phyloP scores from a whole-genome alignment of 2,113 vertebrate genomes.

The Ictalurus punctatus region DNA sequence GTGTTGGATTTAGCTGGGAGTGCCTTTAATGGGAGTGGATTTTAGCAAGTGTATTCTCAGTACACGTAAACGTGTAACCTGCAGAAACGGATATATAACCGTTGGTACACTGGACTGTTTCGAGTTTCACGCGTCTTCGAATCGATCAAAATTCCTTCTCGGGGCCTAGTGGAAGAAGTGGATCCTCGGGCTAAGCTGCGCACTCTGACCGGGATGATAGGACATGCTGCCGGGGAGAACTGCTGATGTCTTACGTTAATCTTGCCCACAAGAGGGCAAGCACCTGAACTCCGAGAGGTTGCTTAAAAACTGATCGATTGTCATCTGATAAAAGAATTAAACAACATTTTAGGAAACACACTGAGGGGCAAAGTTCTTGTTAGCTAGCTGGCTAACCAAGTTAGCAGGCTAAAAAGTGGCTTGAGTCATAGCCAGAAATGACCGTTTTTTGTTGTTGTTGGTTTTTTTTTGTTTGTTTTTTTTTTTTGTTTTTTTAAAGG shows the following conservation, averaged over 20 bases:
- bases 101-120: background rate
- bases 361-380: slow-evolving; percentile 28
- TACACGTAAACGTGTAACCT: slow-evolving; percentile 35
- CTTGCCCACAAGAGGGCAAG: slow-evolving; percentile 19
- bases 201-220: slow-evolving; percentile 42
- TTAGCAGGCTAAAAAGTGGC: background rate
- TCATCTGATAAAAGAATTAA: background rate
- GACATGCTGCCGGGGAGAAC: slow-evolving; percentile 32
- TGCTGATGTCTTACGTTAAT: slow-evolving; percentile 21
- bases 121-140: background rate
- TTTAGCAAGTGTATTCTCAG: background rate
- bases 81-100: background rate
- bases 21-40: background rate
- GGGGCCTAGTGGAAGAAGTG: slow-evolving; percentile 53
- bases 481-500: no score
- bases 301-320: slow-evolving; percentile 2
- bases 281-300: slow-evolving; percentile 25
- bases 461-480: no score
- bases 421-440: background rate
- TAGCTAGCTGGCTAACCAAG: slow-evolving; percentile 16
- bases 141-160: slow-evolving; percentile 1
- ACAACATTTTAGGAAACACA: background rate
- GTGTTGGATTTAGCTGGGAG: slow-evolving; percentile 47
- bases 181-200: slow-evolving; percentile 55
- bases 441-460: no score